Evolutionary conservation across 2,888 invertebrate genomes (phyloP), one percentile per base, ranked within the genome.

Genomic region (Teleogryllus oceanicus): DNA sequence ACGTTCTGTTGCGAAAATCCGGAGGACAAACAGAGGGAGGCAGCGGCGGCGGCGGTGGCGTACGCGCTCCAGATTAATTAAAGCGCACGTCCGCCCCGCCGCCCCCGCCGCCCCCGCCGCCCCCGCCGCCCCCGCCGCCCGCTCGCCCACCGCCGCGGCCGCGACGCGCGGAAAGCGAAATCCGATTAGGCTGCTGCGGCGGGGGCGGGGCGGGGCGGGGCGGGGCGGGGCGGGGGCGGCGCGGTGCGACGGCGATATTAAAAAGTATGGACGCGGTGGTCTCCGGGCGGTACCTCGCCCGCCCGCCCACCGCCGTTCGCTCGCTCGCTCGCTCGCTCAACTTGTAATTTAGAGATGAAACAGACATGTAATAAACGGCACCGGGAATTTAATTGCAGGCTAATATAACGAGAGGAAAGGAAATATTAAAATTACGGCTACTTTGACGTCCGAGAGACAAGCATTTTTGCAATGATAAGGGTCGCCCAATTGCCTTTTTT

Each of bases 191-290:
- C 62, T 18, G 16, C 13, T 16, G 62, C 18, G 62, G 24, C 24
- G 24, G 24, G 24, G 24, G 24, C 24, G 24, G 24, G 12, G 62
- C n/a, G 62, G 62, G 62, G 13, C 24, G 24, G 24, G 37, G 37
- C 37, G 37, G 37, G 37, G 62, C 62, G 62, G n/a, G 62, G 62
- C n/a, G 62, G 16, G 62, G 13, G 62, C 8, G 62, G 62, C n/a
- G 62, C n/a, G 62, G 62, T n/a, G 62, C 62, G n/a, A n/a, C 62
- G 62, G n/a, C 62, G 62, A 62, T 62, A 62, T 62, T 62, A 62
- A 62, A 62, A 62, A 62, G 62, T 62, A 62, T 62, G 62, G 62
- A 62, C 62, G 13, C 62, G 62, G 13, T n/a, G 13, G 62, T 18
- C 13, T 18, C 62, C 4, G 62, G 13, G 62, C 16, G n/a, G n/a